Percentiles rank a stretch among this genome's conserved stretches.
Conservation (phyloP, 2,113 vertebrate species). For the Chloropsis cyanopogon region DNA sequence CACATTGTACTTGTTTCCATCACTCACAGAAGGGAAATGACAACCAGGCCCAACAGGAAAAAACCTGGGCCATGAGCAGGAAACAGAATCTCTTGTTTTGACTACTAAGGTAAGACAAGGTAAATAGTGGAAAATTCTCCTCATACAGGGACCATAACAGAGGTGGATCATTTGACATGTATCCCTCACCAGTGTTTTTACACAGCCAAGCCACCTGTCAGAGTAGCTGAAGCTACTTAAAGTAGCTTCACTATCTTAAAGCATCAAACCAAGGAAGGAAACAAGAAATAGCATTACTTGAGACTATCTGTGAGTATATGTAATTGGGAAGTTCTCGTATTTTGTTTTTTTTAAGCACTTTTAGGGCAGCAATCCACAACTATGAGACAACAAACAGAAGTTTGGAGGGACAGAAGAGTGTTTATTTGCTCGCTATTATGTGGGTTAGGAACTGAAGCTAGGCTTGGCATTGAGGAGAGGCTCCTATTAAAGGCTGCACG, state of each 20-base stretch:
- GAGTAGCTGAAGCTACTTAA: too few relatives aligned
- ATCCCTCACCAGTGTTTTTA: not conserved
- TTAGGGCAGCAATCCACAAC: not conserved
- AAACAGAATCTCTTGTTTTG: conserved; percentile 63
- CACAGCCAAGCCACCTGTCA: not conserved
- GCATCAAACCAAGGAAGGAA: not conserved
- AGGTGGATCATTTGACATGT: not conserved
- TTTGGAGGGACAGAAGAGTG: not conserved
- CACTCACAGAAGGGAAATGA: conserved; percentile 41
- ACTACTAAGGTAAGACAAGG: conserved; percentile 54
- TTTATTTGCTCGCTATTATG: not conserved
- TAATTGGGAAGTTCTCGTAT: not conserved
- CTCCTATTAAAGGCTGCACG: not conserved
- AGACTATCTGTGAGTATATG: not conserved
- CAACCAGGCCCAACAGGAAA: conserved; percentile 59
- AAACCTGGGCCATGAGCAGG: conserved; percentile 56
- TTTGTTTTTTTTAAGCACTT: not conserved
- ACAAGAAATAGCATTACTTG: not conserved
- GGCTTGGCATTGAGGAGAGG: not conserved
- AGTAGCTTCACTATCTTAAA: not conserved
- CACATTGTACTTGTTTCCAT: conserved; percentile 7
- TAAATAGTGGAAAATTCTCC: conserved; percentile 68
- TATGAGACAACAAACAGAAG: not conserved
- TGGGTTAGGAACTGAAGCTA: not conserved
- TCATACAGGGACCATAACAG: not conserved